Evolutionary conservation across 2,113 vertebrate genomes (phyloP).

Genomic region (Struthidea cinerea): DNA sequence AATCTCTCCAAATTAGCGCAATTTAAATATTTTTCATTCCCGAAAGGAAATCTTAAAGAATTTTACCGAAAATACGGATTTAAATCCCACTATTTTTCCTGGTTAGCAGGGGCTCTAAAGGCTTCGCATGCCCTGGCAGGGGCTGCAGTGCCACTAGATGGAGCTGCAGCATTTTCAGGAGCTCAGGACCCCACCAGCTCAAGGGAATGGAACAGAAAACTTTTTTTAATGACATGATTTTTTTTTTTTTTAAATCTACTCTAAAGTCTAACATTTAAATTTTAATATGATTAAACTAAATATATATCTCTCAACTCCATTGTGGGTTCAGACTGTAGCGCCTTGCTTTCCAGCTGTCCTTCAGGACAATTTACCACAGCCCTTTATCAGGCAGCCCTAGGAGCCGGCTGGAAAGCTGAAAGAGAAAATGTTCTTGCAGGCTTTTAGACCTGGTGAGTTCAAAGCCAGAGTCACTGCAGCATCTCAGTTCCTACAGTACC

Average conservation of each 20-base stretch:
- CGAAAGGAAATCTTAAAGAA: background rate
- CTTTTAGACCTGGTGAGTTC: conserved; percentile 74
- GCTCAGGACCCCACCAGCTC: background rate
- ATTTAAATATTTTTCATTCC: background rate
- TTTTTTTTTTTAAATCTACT: background rate
- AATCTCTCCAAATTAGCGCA: background rate
- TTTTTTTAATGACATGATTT: background rate
- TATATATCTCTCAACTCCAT: background rate
- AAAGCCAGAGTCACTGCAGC: conserved; percentile 45
- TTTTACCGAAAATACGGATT: background rate
- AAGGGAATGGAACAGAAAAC: background rate
- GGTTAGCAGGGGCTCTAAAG: fast-evolving
- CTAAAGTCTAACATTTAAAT: conserved; percentile 8
- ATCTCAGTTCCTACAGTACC: conserved; percentile 36
- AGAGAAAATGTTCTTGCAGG: conserved; percentile 63
- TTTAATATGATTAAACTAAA: conserved; percentile 14
- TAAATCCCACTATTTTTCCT: background rate
- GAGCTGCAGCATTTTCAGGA: conserved; percentile 21
- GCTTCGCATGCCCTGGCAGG: background rate
- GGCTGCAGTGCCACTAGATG: conserved; percentile 49
- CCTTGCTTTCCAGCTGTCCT: conserved; percentile 40
- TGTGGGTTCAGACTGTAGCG: background rate
- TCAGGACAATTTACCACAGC: conserved; percentile 54
- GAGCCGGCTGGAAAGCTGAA: conserved; percentile 11
- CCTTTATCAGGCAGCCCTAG: conserved; percentile 15